Percentiles rank a stretch among this genome's conserved stretches.
Evolutionary conservation across 2,888 invertebrate genomes (phyloP).

Genomic region (Steromphala cineraria): DNA sequence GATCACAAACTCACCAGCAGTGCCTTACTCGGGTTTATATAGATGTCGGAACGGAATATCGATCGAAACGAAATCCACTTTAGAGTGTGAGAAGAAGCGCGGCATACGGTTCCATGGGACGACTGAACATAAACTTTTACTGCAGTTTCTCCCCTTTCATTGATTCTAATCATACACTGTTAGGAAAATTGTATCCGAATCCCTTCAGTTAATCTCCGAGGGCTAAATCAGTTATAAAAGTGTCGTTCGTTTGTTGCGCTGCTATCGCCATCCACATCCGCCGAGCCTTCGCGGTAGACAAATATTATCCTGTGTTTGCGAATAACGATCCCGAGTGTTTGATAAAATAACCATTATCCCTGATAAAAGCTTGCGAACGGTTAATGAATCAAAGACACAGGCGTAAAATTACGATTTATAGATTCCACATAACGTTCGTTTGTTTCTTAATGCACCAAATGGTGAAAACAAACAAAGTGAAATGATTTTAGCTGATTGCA

Average conservation of each 20-base stretch:
- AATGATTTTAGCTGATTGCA: too few species aligned
- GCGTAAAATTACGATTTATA: background rate
- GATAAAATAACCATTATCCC: background rate
- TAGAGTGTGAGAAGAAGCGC: background rate
- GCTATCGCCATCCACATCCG: background rate
- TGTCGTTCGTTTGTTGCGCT: background rate
- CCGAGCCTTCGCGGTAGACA: background rate
- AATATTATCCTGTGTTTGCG: constrained; percentile 1
- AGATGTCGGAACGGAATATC: background rate
- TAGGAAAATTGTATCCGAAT: background rate
- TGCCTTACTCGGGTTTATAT: background rate
- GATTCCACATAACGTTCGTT: background rate
- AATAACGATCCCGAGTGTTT: background rate
- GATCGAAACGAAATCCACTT: constrained; percentile 8
- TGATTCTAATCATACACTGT: background rate
- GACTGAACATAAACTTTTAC: background rate
- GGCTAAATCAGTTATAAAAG: background rate
- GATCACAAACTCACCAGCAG: background rate
- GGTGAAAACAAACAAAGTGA: too few species aligned
- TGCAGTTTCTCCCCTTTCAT: background rate
- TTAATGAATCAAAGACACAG: background rate
- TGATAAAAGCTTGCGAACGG: background rate
- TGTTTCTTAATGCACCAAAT: too few species aligned
- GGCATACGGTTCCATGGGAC: background rate
- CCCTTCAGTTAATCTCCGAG: background rate